phyloP scores from a whole-genome alignment of 2,113 vertebrate genomes.

The Taurulus bubalis region DNA sequence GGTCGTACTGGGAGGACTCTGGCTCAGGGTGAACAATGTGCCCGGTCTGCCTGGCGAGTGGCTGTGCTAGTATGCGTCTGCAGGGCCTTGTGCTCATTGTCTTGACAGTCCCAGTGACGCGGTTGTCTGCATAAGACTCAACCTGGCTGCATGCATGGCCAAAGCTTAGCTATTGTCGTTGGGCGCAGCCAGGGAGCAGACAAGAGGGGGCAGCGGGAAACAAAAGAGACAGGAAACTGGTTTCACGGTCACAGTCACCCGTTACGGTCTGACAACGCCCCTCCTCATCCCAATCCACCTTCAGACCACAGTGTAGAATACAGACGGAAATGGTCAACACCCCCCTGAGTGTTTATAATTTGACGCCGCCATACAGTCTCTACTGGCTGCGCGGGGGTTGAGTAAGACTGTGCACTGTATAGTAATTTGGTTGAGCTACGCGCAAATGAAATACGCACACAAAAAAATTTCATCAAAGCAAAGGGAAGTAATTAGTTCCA shows the following conservation, averaged over 20 bases:
- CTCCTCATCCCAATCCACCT: slow-evolving; percentile 45
- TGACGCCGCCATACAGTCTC: slow-evolving; percentile 61
- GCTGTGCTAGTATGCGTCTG: not conserved
- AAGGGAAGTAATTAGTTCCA: slow-evolving; percentile 39
- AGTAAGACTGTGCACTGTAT: slow-evolving; percentile 9
- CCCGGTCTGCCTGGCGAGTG: not conserved
- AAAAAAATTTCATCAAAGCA: slow-evolving; percentile 38
- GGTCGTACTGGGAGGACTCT: slow-evolving; percentile 19
- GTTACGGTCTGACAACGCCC: slow-evolving; percentile 51
- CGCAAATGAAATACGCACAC: slow-evolving; percentile 44
- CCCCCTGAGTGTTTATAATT: slow-evolving; percentile 68
- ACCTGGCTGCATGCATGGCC: slow-evolving; percentile 38
- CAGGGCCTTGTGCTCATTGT: slow-evolving; percentile 66
- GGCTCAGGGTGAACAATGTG: slow-evolving; percentile 51
- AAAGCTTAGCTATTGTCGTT: slow-evolving; percentile 65
- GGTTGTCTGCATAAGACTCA: slow-evolving; percentile 39
- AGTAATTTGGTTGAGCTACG: slow-evolving; percentile 24
- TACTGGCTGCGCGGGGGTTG: slow-evolving; percentile 34
- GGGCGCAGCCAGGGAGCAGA: slow-evolving; percentile 42
- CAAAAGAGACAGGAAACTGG: slow-evolving; percentile 73
- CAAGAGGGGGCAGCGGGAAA: slow-evolving; percentile 48
- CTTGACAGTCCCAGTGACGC: slow-evolving; percentile 58
- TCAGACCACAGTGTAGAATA: slow-evolving; percentile 61
- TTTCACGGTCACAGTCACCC: slow-evolving; percentile 76
- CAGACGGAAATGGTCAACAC: slow-evolving; percentile 61